phyloP scores from a whole-genome alignment of 2,113 vertebrate species.

The Microtus ochrogaster region DNA sequence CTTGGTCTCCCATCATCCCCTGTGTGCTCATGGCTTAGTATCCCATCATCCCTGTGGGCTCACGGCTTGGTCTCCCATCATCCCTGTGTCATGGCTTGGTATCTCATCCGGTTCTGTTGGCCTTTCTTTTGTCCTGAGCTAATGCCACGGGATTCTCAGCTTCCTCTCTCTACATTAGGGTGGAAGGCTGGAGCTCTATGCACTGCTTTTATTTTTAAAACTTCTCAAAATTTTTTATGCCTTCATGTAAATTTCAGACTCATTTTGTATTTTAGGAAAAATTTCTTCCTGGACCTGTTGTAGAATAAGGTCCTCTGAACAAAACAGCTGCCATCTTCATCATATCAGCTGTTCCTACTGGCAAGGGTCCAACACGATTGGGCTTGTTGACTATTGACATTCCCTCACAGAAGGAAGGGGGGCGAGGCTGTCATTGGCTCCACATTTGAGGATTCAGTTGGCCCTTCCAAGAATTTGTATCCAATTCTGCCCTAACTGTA shows the following conservation, averaged over 20 bases:
- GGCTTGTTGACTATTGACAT: not conserved
- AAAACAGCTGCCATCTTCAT: not conserved
- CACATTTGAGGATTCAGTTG: no score
- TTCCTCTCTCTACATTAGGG: accelerated
- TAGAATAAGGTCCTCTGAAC: not conserved
- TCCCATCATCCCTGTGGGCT: not conserved
- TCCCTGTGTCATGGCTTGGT: not conserved
- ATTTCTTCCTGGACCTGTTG: accelerated
- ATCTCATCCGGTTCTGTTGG: accelerated
- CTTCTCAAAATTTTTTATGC: no score
- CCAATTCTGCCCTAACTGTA: not conserved
- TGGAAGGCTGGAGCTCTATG: accelerated
- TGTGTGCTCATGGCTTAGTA: not conserved
- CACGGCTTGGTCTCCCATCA: not conserved
- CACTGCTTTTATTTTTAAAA: not conserved
- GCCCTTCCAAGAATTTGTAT: not conserved
- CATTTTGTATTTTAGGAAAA: accelerated
- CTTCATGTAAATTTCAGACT: not conserved
- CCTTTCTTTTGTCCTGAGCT: not conserved
- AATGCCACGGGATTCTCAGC: accelerated
- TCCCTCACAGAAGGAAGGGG: not conserved
- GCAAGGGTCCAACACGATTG: not conserved
- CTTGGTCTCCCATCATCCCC: not conserved
- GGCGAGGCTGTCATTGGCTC: no score
- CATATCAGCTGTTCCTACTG: not conserved